These are phyloP conservation scores for Siderastrea radians DNA, from an alignment of 92 coral and sea anemone genomes.

Conservation along the genomic window DNA sequence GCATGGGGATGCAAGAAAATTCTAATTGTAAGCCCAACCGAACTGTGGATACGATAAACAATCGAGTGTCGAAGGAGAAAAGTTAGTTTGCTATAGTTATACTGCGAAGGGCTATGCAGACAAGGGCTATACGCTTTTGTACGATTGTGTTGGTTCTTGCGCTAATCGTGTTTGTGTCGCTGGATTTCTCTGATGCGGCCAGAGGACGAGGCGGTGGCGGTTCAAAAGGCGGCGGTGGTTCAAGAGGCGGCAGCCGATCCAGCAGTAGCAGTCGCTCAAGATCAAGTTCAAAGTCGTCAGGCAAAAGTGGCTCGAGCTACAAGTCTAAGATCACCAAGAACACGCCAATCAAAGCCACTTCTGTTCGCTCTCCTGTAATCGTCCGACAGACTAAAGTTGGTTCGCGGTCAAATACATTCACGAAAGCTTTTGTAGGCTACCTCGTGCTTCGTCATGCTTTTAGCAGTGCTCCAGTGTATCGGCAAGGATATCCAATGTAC, in stretches of 20 bases:
- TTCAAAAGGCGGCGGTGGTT: neutral
- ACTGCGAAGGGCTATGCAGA: too few relatives aligned
- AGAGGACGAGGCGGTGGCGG: conserved; percentile 9
- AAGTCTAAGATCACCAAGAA: conserved; percentile 1
- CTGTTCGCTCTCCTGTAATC: conserved; percentile 21
- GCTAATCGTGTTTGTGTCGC: neutral
- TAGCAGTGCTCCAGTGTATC: conserved; percentile 21
- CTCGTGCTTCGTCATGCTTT: neutral
- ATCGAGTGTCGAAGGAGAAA: too few relatives aligned
- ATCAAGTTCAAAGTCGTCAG: neutral
- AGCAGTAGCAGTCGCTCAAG: neutral
- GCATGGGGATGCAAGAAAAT: too few relatives aligned
- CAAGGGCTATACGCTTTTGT: neutral
- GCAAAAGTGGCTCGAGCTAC: neutral
- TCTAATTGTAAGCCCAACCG: too few relatives aligned
- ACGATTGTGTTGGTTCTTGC: neutral
- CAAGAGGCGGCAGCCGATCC: neutral
- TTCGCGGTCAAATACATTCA: conserved; percentile 20
- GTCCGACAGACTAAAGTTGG: conserved; percentile 14
- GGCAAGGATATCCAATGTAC: conserved; percentile 43
- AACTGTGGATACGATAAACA: too few relatives aligned
- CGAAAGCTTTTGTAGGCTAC: neutral
- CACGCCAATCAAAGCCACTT: conserved; percentile 14
- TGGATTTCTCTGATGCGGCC: neutral
- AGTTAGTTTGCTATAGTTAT: too few relatives aligned